Evolutionary conservation across 2,888 invertebrate species (phyloP), one percentile per base, ranked within the genome.

Genomic region (Cordilura impudica): DNA sequence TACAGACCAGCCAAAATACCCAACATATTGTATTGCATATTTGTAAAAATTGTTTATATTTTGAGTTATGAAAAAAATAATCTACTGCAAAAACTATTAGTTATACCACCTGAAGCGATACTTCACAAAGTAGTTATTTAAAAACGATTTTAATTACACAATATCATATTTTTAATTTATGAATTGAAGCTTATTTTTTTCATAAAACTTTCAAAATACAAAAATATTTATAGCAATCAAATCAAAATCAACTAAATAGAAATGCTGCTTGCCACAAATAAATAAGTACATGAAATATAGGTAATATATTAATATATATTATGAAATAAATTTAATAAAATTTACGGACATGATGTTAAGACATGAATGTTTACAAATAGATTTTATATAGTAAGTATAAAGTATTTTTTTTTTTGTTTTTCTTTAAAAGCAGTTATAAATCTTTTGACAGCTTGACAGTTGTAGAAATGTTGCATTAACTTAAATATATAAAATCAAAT

Each of bases 381-480:
- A n/a, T n/a, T n/a, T n/a, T n/a, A n/a, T n/a, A n/a, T n/a, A n/a
- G n/a, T 56, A 56, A 35, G 16, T 56, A 26, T 73, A 31, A 14
- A 31, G 43, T 67, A 63, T 63, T 51, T 51, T 58, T 51, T 23
- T 69, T 69, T 54, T 43, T n/a, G 5, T 39, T 66, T 74, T 66
- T 45, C 65, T 69, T 51, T 47, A 51, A 45, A 60, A 47, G 70
- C 73, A 63, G 73, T 74, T 76, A 78, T 78, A 82, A 76, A 78
- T 77, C 72, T 80, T 70, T 51, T 78, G 81, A 81, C 79, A 82
- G 75, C 66, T 72, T 80, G 83, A 81, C 83, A 81, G 74, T 53
- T 65, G 82, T 70, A 63, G 80, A 81, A 73, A 80, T 66, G 71
- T 66, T 70, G 61, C 43, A 78, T 61, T 61, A 61, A 72, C 8